These are phyloP conservation scores for Hemicordylus capensis DNA, from an alignment of 2,113 vertebrate species.

Conservation along the genomic window DNA sequence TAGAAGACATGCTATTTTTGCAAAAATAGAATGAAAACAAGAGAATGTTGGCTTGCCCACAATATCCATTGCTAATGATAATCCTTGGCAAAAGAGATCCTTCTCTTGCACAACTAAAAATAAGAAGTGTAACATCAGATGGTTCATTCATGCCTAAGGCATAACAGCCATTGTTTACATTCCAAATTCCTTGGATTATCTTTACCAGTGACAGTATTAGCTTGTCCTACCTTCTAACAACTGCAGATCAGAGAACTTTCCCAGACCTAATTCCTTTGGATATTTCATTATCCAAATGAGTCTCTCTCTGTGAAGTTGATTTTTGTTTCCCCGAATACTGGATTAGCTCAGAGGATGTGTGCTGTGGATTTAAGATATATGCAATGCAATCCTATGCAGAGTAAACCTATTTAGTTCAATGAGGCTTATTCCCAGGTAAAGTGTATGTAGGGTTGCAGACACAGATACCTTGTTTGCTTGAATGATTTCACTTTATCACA, in stretches of 20 bases:
- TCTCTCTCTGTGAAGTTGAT: conserved; percentile 33
- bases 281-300: conserved; percentile 41
- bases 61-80: conserved; percentile 32
- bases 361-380: conserved; percentile 26
- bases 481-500: no score
- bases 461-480: no score
- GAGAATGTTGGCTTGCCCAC: not conserved
- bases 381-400: no score
- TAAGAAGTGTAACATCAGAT: conserved; percentile 8
- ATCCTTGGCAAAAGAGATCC: conserved; percentile 1
- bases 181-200: conserved; percentile 43
- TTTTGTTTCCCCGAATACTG: conserved; percentile 42
- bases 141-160: conserved; percentile 20
- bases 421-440: no score
- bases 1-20: no score
- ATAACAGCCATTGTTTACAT: conserved; percentile 41
- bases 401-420: no score
- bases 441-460: no score
- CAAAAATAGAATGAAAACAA: no score
- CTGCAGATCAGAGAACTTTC: conserved; percentile 28
- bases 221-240: conserved; percentile 46
- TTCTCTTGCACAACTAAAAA: not conserved
- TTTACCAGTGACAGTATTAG: conserved; percentile 45
- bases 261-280: conserved; percentile 42
- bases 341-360: conserved; percentile 31